phyloP scores from a whole-genome alignment of 92 coral and sea anemone species.

The Plumapathes pennacea region DNA sequence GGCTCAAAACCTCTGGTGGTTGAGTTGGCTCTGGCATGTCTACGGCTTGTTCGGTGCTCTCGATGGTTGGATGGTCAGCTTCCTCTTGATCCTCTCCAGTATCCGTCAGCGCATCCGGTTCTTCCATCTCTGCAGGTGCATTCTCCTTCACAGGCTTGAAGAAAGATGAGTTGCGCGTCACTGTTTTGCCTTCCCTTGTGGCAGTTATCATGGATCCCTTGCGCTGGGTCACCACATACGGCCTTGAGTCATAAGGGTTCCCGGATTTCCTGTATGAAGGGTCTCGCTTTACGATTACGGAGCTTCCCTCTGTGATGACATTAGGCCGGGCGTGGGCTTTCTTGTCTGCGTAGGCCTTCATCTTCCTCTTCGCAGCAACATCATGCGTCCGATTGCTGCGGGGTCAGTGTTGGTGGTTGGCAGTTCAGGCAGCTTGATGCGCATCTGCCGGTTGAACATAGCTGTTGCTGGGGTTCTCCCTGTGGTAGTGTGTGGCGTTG shows the following conservation, averaged over 20 bases:
- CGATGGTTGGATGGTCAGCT: too few relatives aligned
- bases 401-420: slow-evolving; percentile 7
- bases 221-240: slow-evolving; percentile 32
- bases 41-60: too few relatives aligned
- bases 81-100: too few relatives aligned
- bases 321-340: slow-evolving; percentile 42
- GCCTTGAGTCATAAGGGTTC: slow-evolving; percentile 37
- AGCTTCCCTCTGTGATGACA: slow-evolving; percentile 25
- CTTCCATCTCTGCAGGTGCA: too few relatives aligned
- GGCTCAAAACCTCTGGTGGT: too few relatives aligned
- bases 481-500: slow-evolving; percentile 71
- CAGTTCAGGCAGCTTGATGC: slow-evolving; percentile 48
- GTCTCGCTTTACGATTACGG: slow-evolving; percentile 46
- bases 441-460: slow-evolving; percentile 43
- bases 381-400: slow-evolving; percentile 14
- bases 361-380: slow-evolving; percentile 34
- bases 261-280: slow-evolving; percentile 17
- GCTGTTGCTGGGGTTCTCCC: slow-evolving; percentile 51
- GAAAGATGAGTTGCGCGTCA: slow-evolving; percentile 43
- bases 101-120: too few relatives aligned
- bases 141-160: slow-evolving; percentile 24
- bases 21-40: too few relatives aligned
- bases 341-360: slow-evolving; percentile 60
- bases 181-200: slow-evolving; percentile 6
- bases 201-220: slow-evolving; percentile 70